Evolutionary conservation across 2,113 vertebrate species (phyloP).

Genomic region (Atlantisia rogersi): DNA sequence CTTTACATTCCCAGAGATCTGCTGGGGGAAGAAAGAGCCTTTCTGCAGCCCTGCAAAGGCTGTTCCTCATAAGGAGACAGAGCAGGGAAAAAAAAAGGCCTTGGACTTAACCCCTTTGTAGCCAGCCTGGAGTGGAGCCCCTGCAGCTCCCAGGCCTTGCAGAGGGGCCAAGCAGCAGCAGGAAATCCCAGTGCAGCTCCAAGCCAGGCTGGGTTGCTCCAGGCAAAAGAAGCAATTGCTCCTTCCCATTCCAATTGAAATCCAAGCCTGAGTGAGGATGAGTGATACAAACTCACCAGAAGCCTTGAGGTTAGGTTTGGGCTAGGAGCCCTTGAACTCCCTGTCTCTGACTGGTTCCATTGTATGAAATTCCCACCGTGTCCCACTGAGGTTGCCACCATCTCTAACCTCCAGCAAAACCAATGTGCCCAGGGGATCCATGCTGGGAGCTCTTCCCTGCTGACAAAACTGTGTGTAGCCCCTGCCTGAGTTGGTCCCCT

Average conservation of each 20-base stretch:
- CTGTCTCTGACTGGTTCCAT: not conserved
- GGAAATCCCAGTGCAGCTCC: not conserved
- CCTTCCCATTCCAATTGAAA: not conserved
- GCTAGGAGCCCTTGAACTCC: not conserved
- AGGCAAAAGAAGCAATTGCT: not conserved
- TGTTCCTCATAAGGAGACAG: constrained; percentile 63
- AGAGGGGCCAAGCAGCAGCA: not conserved
- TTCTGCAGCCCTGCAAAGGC: constrained; percentile 47
- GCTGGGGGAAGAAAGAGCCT: constrained; percentile 53
- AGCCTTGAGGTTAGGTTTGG: not conserved
- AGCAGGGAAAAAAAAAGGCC: not conserved
- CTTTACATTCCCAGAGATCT: constrained; percentile 71
- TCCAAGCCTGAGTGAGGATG: not conserved
- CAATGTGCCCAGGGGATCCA: not conserved
- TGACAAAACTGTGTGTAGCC: accelerated
- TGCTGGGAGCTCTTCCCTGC: not conserved
- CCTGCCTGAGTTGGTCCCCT: accelerated
- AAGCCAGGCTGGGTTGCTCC: not conserved
- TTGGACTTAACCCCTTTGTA: constrained; percentile 60
- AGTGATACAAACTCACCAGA: not conserved
- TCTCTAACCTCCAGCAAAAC: too few relatives aligned
- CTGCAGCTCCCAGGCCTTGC: not conserved
- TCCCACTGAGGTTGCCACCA: not conserved
- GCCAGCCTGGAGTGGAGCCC: not conserved
- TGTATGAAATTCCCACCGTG: not conserved